Base-by-base conservation (phyloP, 2,113 vertebrate genomes). In the Octodon degus region DNA sequence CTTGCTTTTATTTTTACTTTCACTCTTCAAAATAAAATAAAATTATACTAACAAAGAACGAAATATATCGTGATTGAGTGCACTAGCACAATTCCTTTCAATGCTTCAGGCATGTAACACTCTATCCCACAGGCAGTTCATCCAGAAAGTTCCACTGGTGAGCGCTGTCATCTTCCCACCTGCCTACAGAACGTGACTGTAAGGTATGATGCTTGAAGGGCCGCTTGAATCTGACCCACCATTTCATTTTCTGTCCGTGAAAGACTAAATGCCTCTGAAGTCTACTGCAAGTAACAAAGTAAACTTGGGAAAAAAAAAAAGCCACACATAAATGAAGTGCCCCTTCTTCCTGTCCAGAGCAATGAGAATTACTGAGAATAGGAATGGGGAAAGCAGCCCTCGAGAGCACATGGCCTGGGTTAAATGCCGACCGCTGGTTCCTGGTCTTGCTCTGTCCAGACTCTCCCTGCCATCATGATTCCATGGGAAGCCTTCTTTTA, bases 11-110 rank as follows among this genome's bases (percentile, higher is more conserved):
- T 58, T 58, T 58, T 58, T 58, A 58, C 17, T 58, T 58, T 58
- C 5, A 58, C 55, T 19, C 17, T 19, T 58, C 16, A 58, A 58
- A 58, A 58, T 58, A 58, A 58, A 58, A 19, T 58, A 17, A 58
- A 58, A 58, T 58, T 58, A 58, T 55, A 55, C 14, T 16, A 14
- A 55, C 4, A 55, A 55, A 55, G 55, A 55, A 94, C 86, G 80
- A 91, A 87, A 93, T 40, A 27, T 19, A 74, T 7, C 55, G 19
- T 89, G 67, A 96, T 84, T 96, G 95, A 80, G 58, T 74, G 65
- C 86, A 67, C 43, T 74, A 68, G 67, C 40, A 85, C 77, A 60
- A 79, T 77, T 93, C 20, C 50, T 91, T 94, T 74, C 58, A 96
- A 84, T 37, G 94, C 79, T 58, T 86, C 5, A 83, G 24, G 53